phyloP scores from a whole-genome alignment of 2,797 vertebrate genomes.

The Melanotaenia trifasciata region DNA sequence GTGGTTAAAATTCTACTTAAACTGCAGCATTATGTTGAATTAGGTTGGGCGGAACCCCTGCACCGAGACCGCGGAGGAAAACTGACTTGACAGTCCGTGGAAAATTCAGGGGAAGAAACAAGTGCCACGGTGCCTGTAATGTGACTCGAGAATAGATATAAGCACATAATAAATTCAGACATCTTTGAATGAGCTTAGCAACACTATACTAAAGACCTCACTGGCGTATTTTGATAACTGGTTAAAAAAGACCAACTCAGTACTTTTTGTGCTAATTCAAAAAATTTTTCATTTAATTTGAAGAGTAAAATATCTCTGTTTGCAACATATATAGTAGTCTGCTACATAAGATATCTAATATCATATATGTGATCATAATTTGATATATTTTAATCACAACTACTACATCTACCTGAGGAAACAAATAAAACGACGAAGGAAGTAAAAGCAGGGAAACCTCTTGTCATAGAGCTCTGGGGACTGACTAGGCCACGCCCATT shows the following conservation, averaged over 20 bases:
- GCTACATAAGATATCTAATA: neutral
- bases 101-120: slow-evolving; percentile 8
- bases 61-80: slow-evolving; percentile 1
- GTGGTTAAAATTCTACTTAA: slow-evolving; percentile 89
- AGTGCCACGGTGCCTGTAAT: neutral
- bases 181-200: neutral
- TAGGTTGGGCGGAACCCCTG: slow-evolving; percentile 73
- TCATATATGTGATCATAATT: neutral
- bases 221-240: neutral
- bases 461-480: neutral
- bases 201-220: neutral
- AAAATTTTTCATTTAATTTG: neutral
- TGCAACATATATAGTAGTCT: neutral
- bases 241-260: neutral
- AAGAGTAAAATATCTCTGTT: neutral
- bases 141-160: neutral
- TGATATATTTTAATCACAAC: neutral
- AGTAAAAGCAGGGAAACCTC: slow-evolving; percentile 15
- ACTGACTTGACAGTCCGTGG: neutral
- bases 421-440: slow-evolving; percentile 23
- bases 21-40: slow-evolving; percentile 86
- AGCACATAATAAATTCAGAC: neutral
- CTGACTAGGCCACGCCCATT: slow-evolving; percentile 29
- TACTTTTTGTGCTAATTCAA: neutral
- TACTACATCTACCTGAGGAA: neutral